These are phyloP conservation scores for Eupsilia transversa DNA, from an alignment of 2,888 invertebrate genomes.

Conservation along the genomic window DNA sequence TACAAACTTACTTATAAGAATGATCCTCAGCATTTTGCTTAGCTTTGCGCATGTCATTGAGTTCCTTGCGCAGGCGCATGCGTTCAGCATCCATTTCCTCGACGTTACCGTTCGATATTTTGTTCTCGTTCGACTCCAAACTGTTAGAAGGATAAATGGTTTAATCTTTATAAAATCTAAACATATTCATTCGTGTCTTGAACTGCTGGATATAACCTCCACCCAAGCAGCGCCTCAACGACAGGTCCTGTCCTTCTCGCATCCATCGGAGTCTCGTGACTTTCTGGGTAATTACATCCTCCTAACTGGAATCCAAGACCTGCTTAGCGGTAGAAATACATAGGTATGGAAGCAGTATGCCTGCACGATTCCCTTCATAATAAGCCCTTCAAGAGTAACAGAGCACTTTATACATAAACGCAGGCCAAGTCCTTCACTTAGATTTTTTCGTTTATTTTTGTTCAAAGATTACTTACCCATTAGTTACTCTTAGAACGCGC, in stretches of 20 bases:
- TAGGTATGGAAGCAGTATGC: not conserved
- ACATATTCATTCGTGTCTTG: not conserved
- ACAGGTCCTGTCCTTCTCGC: not conserved
- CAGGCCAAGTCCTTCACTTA: not conserved
- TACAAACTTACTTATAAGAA: constrained; percentile 88
- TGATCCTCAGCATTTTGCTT: constrained; percentile 91
- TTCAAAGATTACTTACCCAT: constrained; percentile 74
- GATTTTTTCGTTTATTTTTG: not conserved
- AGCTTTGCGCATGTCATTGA: constrained; percentile 90
- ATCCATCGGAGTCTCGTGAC: not conserved
- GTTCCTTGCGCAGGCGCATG: constrained; percentile 89
- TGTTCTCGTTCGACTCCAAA: constrained; percentile 79
- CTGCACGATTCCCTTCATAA: not conserved
- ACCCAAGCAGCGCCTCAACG: not conserved
- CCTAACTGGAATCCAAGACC: not conserved
- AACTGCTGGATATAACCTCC: not conserved
- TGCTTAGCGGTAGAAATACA: not conserved
- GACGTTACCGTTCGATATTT: constrained; percentile 80
- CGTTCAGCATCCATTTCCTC: constrained; percentile 89
- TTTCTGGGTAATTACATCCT: not conserved
- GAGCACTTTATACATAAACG: not conserved
- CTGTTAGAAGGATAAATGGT: constrained; percentile 64
- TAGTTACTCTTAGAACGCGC: constrained; percentile 82
- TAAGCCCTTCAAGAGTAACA: not conserved
- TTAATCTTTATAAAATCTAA: not conserved